Conservation (phyloP, 2,113 vertebrate species). For the Jaculus jaculus region DNA sequence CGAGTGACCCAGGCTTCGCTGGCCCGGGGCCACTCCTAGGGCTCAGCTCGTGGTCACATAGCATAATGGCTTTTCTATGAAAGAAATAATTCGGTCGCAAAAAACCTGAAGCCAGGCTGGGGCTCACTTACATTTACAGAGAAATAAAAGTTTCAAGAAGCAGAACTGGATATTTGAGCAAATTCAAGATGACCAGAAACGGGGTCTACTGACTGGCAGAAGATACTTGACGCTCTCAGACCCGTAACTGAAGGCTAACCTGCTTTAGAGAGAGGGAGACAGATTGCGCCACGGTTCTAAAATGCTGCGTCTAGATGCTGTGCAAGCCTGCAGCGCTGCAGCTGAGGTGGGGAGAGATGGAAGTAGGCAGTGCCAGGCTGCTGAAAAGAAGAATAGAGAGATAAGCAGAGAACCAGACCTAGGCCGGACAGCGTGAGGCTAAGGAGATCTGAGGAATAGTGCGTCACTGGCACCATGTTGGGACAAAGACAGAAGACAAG, state of each 20-base stretch:
- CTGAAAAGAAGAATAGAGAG: too few species aligned
- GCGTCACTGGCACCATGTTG: too few species aligned
- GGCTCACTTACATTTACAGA: slow-evolving; percentile 34
- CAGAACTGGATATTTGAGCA: slow-evolving; percentile 41
- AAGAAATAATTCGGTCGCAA: not conserved
- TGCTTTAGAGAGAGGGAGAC: slow-evolving; percentile 30
- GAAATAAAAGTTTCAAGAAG: slow-evolving; percentile 38
- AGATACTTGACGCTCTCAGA: not conserved
- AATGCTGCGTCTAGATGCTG: not conserved
- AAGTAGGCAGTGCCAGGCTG: not conserved
- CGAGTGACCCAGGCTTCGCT: too few species aligned
- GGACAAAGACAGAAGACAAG: too few species aligned
- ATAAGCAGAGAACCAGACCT: too few species aligned
- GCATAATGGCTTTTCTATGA: slow-evolving; percentile 41
- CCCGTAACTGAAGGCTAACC: not conserved
- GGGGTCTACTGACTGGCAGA: not conserved
- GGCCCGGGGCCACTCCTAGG: not conserved
- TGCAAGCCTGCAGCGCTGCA: not conserved
- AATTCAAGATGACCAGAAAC: not conserved
- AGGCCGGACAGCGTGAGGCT: too few species aligned
- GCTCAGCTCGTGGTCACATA: not conserved
- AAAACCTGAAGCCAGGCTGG: not conserved
- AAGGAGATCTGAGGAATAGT: too few species aligned
- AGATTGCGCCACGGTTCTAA: not conserved
- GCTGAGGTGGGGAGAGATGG: not conserved